Conservation (phyloP, 2,113 vertebrate genomes). For the Cyanoderma ruficeps region DNA sequence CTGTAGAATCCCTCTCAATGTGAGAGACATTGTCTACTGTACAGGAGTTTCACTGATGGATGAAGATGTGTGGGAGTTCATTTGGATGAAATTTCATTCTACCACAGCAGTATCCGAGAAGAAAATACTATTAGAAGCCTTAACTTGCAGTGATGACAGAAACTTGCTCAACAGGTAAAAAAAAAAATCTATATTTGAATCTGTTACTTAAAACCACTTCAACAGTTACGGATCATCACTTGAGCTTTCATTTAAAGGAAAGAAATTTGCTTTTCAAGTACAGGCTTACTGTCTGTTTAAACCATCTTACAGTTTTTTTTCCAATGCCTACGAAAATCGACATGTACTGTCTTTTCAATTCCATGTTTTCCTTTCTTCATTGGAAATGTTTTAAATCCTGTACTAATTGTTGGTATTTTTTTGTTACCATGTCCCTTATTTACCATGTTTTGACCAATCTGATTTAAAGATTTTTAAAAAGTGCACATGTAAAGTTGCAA, state of each 20-base stretch:
- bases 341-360: neutral
- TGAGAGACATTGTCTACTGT: conserved; percentile 97
- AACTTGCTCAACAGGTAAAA: conserved; percentile 90
- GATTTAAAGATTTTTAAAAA: neutral
- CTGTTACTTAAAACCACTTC: neutral
- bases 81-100: conserved; percentile 99
- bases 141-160: conserved; percentile 94
- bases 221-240: neutral
- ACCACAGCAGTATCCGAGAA: conserved; percentile 91
- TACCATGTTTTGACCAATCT: neutral
- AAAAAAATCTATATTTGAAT: neutral
- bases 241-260: neutral
- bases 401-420: neutral
- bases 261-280: neutral
- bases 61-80: conserved; percentile 99
- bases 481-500: neutral
- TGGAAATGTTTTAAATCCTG: neutral
- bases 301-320: neutral
- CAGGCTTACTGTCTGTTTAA: neutral
- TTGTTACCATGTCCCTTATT: neutral
- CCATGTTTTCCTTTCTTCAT: neutral
- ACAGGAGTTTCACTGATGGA: conserved; percentile 96
- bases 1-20: conserved; percentile 92
- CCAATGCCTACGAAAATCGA: neutral
- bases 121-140: conserved; percentile 94